Evolutionary conservation across 2,888 invertebrate species (phyloP).

Genomic region (Drosophila macrospina): DNA sequence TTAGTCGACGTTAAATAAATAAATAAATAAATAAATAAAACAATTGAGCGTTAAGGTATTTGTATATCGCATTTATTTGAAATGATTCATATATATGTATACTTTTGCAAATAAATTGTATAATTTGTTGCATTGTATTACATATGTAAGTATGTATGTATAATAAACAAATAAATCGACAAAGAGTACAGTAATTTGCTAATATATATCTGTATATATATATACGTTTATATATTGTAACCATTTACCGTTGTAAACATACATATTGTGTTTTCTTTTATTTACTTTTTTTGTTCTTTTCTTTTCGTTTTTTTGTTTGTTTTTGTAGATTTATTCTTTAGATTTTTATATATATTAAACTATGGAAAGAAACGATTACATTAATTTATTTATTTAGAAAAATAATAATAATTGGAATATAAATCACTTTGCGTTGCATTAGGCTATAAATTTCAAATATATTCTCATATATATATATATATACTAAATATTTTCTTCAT

Average conservation of each 20-base stretch:
- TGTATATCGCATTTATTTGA: constrained; percentile 77
- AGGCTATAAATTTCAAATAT: constrained; percentile 73
- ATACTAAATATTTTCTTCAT: constrained; percentile 59
- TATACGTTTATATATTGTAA: constrained; percentile 62
- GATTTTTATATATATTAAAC: constrained; percentile 69
- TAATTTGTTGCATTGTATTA: constrained; percentile 59
- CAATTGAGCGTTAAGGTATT: constrained; percentile 34
- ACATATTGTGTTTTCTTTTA: constrained; percentile 40
- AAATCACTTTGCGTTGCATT: constrained; percentile 80
- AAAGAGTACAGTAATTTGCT: constrained; percentile 66
- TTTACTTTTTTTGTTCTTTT: constrained; percentile 25
- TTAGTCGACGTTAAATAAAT: too few species aligned
- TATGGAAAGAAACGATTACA: constrained; percentile 81
- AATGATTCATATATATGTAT: constrained; percentile 65
- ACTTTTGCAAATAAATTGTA: constrained; percentile 68
- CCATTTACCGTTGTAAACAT: constrained; percentile 75
- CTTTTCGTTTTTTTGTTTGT: constrained; percentile 34
- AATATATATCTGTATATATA: constrained; percentile 52
- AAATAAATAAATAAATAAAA: too few species aligned
- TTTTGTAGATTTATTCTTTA: constrained; percentile 44
- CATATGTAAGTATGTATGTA: constrained; percentile 36
- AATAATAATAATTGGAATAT: constrained; percentile 81
- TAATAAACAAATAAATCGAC: constrained; percentile 70
- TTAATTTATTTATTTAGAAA: constrained; percentile 77
- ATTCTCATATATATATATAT: constrained; percentile 61